Conservation (phyloP, 1,140 invertebrate genomes). For the Marisa cornuarietis region DNA sequence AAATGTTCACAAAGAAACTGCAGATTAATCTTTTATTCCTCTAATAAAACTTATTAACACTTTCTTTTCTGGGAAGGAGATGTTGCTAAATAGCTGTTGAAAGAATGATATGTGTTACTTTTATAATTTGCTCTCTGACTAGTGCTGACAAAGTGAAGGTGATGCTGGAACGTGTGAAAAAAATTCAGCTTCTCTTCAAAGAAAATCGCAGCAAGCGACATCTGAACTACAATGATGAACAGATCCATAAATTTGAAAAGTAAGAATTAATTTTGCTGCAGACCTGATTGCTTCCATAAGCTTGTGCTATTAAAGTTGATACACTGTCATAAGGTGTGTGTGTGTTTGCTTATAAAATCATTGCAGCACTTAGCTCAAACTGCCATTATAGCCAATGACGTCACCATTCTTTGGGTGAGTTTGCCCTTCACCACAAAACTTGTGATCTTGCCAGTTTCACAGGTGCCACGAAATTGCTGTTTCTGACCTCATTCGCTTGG, state of each 20-base stretch:
- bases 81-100: too few species aligned
- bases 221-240: slow-evolving; percentile 39
- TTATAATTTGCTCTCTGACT: neutral
- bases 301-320: too few species aligned
- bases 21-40: too few species aligned
- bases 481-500: too few species aligned
- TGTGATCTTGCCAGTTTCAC: too few species aligned
- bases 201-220: slow-evolving; percentile 27
- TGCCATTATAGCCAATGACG: too few species aligned
- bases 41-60: too few species aligned
- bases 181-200: slow-evolving; percentile 33
- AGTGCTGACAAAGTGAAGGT: slow-evolving; percentile 29
- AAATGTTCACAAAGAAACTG: too few species aligned
- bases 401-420: too few species aligned
- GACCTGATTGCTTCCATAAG: neutral
- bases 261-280: neutral
- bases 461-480: too few species aligned
- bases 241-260: slow-evolving; percentile 50
- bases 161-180: slow-evolving; percentile 20
- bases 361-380: neutral
- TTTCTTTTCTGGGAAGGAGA: too few species aligned
- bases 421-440: too few species aligned
- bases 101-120: neutral
- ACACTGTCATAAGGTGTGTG: neutral
- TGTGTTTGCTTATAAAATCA: neutral